Conservation (phyloP, 2,113 vertebrate species). For the Merops nubicus region DNA sequence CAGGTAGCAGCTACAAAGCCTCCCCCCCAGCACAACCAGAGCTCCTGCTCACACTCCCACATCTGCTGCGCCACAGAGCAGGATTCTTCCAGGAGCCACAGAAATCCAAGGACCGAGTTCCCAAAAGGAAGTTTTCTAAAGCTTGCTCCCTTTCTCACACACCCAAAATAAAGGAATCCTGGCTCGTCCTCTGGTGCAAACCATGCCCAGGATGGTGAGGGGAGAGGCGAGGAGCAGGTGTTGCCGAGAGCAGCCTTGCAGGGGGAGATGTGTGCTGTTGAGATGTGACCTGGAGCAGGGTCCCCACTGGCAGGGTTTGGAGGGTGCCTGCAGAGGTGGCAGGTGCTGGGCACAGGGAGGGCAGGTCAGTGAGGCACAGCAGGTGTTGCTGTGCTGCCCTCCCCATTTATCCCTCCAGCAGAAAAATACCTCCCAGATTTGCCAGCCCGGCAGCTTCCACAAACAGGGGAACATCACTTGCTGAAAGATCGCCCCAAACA, state of each 20-base stretch:
- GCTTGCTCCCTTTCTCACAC: neutral
- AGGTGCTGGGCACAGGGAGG: fast-evolving
- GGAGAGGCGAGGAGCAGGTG: neutral
- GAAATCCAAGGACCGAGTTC: neutral
- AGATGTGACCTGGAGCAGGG: neutral
- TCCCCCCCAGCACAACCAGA: fast-evolving
- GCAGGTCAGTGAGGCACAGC: neutral
- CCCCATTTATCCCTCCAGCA: fast-evolving
- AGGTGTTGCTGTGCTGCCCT: fast-evolving
- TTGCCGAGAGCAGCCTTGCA: neutral
- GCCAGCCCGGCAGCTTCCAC: neutral
- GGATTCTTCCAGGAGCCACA: neutral
- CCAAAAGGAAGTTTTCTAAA: neutral
- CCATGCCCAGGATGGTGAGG: fast-evolving
- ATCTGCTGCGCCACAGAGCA: neutral
- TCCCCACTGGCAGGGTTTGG: fast-evolving
- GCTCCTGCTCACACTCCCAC: neutral
- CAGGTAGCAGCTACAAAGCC: fast-evolving
- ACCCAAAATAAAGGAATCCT: neutral
- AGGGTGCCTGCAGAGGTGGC: neutral
- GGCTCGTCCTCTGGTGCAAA: neutral
- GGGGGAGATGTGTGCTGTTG: neutral
- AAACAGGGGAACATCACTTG: neutral
- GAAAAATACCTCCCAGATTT: neutral
- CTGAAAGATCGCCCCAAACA: neutral